Base-by-base conservation (phyloP, 2,888 invertebrate genomes). In the Nasonia oneida region DNA sequence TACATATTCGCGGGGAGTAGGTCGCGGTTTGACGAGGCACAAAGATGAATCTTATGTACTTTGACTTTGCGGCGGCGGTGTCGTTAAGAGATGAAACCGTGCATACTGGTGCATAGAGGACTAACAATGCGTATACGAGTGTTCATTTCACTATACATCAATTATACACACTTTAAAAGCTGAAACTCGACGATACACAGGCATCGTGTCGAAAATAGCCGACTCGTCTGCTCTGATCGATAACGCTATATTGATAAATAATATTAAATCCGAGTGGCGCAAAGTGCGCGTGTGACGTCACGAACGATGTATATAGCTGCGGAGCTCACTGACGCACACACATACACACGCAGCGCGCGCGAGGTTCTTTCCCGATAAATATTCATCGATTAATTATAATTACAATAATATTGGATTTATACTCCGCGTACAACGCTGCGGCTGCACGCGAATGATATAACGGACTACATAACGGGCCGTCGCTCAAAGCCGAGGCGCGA, bases 341-440 rank as follows among this genome's bases (percentile, higher is more conserved):
- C 10, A 12, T 8, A n/a, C 4, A 4, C 29, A 29, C 29, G 3
- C 8, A 14, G 29, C 18, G 18, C 15, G 53, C 10, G 29, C 12
- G 10, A 1, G 57, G 15, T 4, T 18, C 57, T 18, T 15, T 18
- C 57, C 57, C 57, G 18, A 57, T n/a, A 57, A 15, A 57, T n/a
- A 57, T n/a, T 18, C 57, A 57, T 57, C 57, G n/a, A 57, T 57
- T 57, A n/a, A 57, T 57, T 57, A 57, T 57, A 57, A 57, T 57
- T 57, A 18, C 57, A 57, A 57, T 57, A n/a, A 57, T 57, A 57
- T 57, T 57, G 57, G 6, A 57, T n/a, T 57, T 12, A 12, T 12
- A 12, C 47, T 47, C 47, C 12, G 12, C 12, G 6, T 42, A 42
- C 42, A 42, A 4, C 5, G 39, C 42, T 8, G 42, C 8, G 42